Base-by-base conservation (phyloP, 2,113 vertebrate genomes). In the Tenebrosternarchus preto region DNA sequence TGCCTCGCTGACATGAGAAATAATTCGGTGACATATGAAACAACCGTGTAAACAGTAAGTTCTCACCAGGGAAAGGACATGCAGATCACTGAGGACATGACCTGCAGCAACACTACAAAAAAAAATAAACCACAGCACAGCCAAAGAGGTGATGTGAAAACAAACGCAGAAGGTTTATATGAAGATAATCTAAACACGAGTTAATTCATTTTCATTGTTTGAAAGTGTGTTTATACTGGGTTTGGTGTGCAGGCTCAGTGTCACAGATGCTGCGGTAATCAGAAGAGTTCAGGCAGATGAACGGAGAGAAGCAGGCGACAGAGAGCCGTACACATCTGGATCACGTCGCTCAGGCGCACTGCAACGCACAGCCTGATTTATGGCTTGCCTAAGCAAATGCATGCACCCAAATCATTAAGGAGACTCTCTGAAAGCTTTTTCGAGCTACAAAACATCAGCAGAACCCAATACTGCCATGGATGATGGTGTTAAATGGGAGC, bases 331-430 rank as follows among this genome's bases (percentile, higher is more conserved):
- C 78, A 85, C 84, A 86, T 86, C 85, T 86, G 85, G 82, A 81
- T 36, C 82, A 17, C 76, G 82, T 81, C 82, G 75, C 60, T 59
- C 36, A 29, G 57, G 61, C 71, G 36, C 71, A 69, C 89, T 94
- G 93, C 94, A 88, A 36, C 16, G 73, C 87, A 86, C 72, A 81
- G 84, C 88, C 89, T 70, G 79, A 87, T 81, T 86, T 79, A 86
- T 77, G 31, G 25, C 56, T 27, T 20, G 11, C 67, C 59, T 82
- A 82, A 73, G 57, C 76, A 80, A 86, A 86, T 60, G 27, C 79
- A 81, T 71, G 76, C 78, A 69, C 39, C 56, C 12, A 5, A 83
- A 67, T 76, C 60, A 29, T 33, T 50, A 73, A 80, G 60, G 5
- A 36, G 50, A 70, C 66, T 24, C 74, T 80, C 61, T 80, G 56